phyloP scores from a whole-genome alignment of 1,140 invertebrate genomes.

The Cheumatopsyche charites region DNA sequence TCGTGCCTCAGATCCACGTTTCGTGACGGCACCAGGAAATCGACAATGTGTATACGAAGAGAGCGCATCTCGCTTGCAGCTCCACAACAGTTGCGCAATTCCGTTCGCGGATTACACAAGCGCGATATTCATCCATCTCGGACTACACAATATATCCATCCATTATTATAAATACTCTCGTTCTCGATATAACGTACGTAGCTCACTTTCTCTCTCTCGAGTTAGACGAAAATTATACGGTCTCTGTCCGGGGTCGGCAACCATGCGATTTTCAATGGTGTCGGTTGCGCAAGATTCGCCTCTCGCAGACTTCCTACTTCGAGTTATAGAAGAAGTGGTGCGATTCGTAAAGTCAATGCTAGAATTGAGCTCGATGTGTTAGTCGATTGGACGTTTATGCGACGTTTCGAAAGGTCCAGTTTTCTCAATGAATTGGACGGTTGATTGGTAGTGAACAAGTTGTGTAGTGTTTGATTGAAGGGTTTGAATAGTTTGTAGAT shows the following conservation, averaged over 20 bases:
- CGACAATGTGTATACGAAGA: neutral
- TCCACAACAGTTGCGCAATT: slow-evolving; percentile 3
- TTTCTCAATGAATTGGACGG: too few species aligned
- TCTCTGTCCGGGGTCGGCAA: slow-evolving; percentile 24
- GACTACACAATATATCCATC: neutral
- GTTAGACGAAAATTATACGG: neutral
- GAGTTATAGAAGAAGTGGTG: neutral
- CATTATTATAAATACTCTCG: slow-evolving; percentile 8
- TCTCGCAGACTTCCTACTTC: too few species aligned
- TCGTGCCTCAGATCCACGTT: too few species aligned
- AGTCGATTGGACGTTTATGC: too few species aligned
- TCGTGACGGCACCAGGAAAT: slow-evolving; percentile 15
- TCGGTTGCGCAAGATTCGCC: neutral
- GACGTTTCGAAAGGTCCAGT: too few species aligned
- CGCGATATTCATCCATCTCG: slow-evolving; percentile 31
- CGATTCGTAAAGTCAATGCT: slow-evolving; percentile 1
- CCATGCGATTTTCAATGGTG: slow-evolving; percentile 1
- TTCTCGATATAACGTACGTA: neutral
- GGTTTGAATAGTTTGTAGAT: too few species aligned
- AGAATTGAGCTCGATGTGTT: too few species aligned
- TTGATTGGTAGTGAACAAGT: too few species aligned
- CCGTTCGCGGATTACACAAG: slow-evolving; percentile 9
- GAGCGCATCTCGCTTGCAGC: slow-evolving; percentile 31
- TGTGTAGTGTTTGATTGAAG: too few species aligned
- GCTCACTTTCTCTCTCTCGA: slow-evolving; percentile 34